phyloP scores from a whole-genome alignment of 1,140 invertebrate species.

The Branchinecta lindahli region DNA sequence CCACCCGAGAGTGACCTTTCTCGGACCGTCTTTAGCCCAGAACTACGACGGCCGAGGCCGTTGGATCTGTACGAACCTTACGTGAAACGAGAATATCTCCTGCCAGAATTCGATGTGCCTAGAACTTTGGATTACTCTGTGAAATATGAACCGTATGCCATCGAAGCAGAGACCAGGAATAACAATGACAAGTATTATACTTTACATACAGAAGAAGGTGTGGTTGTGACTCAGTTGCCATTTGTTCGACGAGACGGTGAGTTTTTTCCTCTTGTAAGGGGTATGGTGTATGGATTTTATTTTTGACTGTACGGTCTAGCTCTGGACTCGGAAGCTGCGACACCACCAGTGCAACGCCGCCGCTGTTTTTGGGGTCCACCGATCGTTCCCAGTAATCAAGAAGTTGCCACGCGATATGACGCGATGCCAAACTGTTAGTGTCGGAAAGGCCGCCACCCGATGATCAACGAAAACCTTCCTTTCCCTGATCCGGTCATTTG shows the following conservation, averaged over 20 bases:
- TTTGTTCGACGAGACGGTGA: background rate
- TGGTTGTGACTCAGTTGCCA: background rate
- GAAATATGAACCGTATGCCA: slow-evolving; percentile 2
- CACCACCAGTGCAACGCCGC: no score
- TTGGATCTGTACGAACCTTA: background rate
- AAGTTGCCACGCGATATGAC: no score
- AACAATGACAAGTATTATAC: background rate
- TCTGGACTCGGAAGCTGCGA: no score
- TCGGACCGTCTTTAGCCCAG: background rate
- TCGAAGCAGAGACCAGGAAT: background rate
- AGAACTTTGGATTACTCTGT: slow-evolving; percentile 1
- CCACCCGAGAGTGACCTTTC: background rate
- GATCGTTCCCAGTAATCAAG: no score
- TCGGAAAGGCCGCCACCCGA: no score
- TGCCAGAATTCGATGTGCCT: background rate
- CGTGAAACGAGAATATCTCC: background rate
- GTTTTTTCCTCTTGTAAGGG: no score
- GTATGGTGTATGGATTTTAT: no score
- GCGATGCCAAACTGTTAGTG: no score
- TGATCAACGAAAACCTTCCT: no score
- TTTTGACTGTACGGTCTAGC: no score
- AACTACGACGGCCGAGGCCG: background rate
- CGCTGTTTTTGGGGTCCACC: no score
- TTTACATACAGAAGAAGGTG: background rate
- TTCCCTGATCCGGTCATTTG: no score